Evolutionary conservation across 1,140 invertebrate species (phyloP).

Genomic region (Sitodiplosis mosellana): DNA sequence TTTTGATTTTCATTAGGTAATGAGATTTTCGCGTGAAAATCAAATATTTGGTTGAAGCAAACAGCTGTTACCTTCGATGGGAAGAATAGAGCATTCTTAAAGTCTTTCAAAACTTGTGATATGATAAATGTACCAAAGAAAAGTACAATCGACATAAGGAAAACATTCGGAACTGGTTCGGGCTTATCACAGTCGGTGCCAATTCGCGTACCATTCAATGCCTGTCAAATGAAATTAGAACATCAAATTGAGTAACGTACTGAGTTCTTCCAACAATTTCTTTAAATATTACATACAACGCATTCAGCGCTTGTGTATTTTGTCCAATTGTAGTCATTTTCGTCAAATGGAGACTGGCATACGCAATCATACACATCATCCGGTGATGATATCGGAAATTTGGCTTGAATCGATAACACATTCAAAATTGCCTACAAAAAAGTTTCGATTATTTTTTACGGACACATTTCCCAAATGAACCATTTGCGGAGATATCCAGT

Average conservation of each 20-base stretch:
- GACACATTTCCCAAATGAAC: neutral
- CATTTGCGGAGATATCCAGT: too few species aligned
- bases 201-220: conserved; percentile 45
- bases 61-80: conserved; percentile 52
- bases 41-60: too few species aligned
- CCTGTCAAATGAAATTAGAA: too few species aligned
- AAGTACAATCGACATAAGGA: conserved; percentile 87
- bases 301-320: too few species aligned
- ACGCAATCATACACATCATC: conserved; percentile 40
- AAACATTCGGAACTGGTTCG: conserved; percentile 76
- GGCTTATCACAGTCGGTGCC: conserved; percentile 54
- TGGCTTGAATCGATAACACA: conserved; percentile 61
- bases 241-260: too few species aligned
- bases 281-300: too few species aligned
- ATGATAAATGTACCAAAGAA: conserved; percentile 87
- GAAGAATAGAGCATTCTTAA: conserved; percentile 91
- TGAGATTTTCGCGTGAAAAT: too few species aligned
- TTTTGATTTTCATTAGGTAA: conserved; percentile 15
- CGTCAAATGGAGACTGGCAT: conserved; percentile 31
- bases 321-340: conserved; percentile 1
- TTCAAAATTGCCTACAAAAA: conserved; percentile 59
- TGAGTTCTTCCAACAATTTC: too few species aligned
- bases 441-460: neutral
- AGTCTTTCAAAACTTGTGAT: conserved; percentile 75
- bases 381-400: conserved; percentile 44